Percentiles rank a stretch among this genome's conserved stretches.
These are phyloP conservation scores for Phorcus lineatus DNA, from an alignment of 2,888 invertebrate genomes.

Conservation along the genomic window DNA sequence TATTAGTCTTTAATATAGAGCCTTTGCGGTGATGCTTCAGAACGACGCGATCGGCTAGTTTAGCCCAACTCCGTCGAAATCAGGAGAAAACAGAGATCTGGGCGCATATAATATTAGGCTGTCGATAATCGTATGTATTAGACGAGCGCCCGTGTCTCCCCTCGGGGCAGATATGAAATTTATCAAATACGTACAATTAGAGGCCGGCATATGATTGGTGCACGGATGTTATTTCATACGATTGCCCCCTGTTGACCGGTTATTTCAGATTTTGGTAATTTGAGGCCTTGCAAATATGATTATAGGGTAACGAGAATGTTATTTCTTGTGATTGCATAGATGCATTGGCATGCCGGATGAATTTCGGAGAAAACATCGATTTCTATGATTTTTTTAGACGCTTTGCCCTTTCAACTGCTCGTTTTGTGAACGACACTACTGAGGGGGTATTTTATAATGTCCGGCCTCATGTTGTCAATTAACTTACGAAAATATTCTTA, in stretches of 20 bases:
- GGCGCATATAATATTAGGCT: neutral
- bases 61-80: neutral
- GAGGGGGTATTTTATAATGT: constrained; percentile 1
- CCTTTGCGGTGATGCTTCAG: neutral
- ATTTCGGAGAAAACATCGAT: constrained; percentile 20
- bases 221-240: constrained; percentile 19
- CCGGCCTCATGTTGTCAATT: neutral
- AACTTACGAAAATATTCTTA: neutral
- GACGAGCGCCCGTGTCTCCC: neutral
- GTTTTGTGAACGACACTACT: neutral
- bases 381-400: constrained; percentile 1
- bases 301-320: neutral
- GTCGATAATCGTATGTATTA: constrained; percentile 20
- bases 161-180: constrained; percentile 20
- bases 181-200: constrained; percentile 24
- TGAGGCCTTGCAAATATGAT: constrained; percentile 20
- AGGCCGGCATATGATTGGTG: constrained; percentile 5
- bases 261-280: constrained; percentile 21
- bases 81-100: neutral
- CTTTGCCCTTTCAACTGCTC: neutral
- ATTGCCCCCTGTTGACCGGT: constrained; percentile 8
- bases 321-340: constrained; percentile 19
- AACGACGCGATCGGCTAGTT: neutral
- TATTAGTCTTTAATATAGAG: constrained; percentile 21
- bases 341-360: neutral